Percentiles rank a stretch among this genome's conserved stretches.
These are phyloP conservation scores for Saccostrea echinata DNA, from an alignment of 1,140 invertebrate genomes.

Conservation along the genomic window DNA sequence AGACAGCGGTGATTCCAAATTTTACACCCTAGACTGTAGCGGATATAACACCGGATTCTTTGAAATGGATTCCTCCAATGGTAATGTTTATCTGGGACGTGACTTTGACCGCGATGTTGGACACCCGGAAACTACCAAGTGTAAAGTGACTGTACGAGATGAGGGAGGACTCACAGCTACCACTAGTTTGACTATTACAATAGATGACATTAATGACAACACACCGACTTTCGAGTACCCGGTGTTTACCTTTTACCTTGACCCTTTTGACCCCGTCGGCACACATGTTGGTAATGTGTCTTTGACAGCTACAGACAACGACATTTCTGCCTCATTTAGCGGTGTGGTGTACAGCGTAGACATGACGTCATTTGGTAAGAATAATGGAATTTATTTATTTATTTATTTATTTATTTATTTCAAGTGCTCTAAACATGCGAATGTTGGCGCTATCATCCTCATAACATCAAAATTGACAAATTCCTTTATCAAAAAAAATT, in stretches of 20 bases:
- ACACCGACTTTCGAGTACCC: conserved; percentile 17
- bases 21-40: conserved; percentile 49
- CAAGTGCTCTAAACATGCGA: too few species aligned
- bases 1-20: conserved; percentile 53
- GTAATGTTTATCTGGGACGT: conserved; percentile 30
- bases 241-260: conserved; percentile 27
- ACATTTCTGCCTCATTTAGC: conserved; percentile 30
- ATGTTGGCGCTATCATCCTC: too few species aligned
- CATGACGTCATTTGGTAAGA: conserved; percentile 27
- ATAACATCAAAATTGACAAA: too few species aligned
- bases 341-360: conserved; percentile 9
- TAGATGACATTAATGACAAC: conserved; percentile 50
- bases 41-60: conserved; percentile 50
- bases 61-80: conserved; percentile 40
- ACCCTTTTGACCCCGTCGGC: conserved; percentile 31
- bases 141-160: conserved; percentile 52
- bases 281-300: conserved; percentile 24
- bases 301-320: conserved; percentile 22
- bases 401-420: too few species aligned
- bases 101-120: conserved; percentile 56
- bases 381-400: not conserved
- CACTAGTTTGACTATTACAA: conserved; percentile 53
- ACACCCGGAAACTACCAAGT: conserved; percentile 45
- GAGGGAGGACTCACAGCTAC: conserved; percentile 23
- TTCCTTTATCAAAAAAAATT: too few species aligned